Evolutionary conservation across 2,888 invertebrate genomes (phyloP), one percentile per base, ranked within the genome.

Genomic region (Aleiodes leptofemur): DNA sequence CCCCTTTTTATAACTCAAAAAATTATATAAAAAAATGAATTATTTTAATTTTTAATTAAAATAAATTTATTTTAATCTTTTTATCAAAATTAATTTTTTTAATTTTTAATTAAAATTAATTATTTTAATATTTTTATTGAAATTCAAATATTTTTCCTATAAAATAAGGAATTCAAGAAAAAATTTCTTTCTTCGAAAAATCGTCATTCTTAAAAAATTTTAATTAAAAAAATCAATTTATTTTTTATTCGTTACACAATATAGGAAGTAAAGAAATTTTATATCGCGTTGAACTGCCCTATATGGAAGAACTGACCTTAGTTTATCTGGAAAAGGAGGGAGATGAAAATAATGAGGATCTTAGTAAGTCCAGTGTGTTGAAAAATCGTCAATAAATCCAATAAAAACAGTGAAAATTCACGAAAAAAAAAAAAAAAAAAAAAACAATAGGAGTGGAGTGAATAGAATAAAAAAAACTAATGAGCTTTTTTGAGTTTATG

Each of bases 301-400:
- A 95, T 94, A 95, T 95, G 95, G 95, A 96, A 94, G 95, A 96
- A 94, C 95, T 96, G 92, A 96, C 96, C 91, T 94, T 96, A 93
- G 95, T 96, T 93, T 96, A 95, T 95, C 94, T 96, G 95, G 96
- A 96, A 94, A 95, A 95, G 94, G 94, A 93, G 92, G 90, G 90
- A 87, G 90, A 90, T 90, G 91, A 91, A 87, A 90, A 90, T 87
- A 88, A 90, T 90, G 86, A 86, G 74, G 84, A 88, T 61, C 83
- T 88, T 84, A 86, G 89, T 89, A 88, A 88, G 89, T 88, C 83
- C 83, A 48, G 51, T 68, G 79, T 83, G 83, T 83, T 43, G 11
- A 43, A 9, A 43, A 8, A 23, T 23, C 23, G 23, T 23, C 23
- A 23, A 23, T 23, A 23, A 23, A 23, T 23, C 23, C 23, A 23